Evolutionary conservation across 2,888 invertebrate species (phyloP).

Genomic region (Ptychoptera contaminata): DNA sequence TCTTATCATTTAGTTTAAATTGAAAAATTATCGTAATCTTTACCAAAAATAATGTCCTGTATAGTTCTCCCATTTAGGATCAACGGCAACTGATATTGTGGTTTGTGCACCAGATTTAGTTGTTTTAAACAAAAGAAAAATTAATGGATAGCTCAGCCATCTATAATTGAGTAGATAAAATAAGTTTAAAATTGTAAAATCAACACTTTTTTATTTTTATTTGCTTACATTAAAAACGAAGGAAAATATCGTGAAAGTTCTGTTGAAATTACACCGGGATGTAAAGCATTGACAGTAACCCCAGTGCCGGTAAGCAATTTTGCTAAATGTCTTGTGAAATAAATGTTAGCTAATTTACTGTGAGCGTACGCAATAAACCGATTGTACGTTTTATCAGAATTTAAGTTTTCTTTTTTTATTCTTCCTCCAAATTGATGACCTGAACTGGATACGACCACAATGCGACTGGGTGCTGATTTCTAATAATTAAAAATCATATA

Average conservation of each 20-base stretch:
- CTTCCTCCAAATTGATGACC: slow-evolving; percentile 35
- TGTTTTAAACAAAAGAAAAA: slow-evolving; percentile 23
- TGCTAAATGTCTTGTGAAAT: slow-evolving; percentile 55
- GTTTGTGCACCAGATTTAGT: slow-evolving; percentile 27
- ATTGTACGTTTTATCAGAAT: slow-evolving; percentile 45
- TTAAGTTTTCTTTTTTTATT: slow-evolving; percentile 40
- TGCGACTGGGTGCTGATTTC: slow-evolving; percentile 39
- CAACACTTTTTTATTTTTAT: neutral
- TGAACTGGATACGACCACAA: slow-evolving; percentile 44
- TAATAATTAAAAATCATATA: slow-evolving; percentile 17
- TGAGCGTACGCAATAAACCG: slow-evolving; percentile 43
- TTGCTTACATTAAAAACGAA: slow-evolving; percentile 28
- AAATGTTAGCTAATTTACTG: slow-evolving; percentile 64
- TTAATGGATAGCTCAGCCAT: slow-evolving; percentile 14
- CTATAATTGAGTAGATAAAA: slow-evolving; percentile 7
- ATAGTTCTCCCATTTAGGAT: slow-evolving; percentile 22
- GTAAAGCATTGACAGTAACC: slow-evolving; percentile 64
- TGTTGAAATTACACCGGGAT: slow-evolving; percentile 75
- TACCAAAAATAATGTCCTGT: slow-evolving; percentile 21
- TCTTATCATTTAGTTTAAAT: too few species aligned
- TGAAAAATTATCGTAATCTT: neutral
- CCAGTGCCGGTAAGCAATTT: slow-evolving; percentile 45
- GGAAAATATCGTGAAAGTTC: slow-evolving; percentile 59
- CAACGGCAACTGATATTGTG: slow-evolving; percentile 23
- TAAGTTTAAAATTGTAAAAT: neutral